phyloP scores from a whole-genome alignment of 2,113 vertebrate genomes.

The Pangasianodon gigas region DNA sequence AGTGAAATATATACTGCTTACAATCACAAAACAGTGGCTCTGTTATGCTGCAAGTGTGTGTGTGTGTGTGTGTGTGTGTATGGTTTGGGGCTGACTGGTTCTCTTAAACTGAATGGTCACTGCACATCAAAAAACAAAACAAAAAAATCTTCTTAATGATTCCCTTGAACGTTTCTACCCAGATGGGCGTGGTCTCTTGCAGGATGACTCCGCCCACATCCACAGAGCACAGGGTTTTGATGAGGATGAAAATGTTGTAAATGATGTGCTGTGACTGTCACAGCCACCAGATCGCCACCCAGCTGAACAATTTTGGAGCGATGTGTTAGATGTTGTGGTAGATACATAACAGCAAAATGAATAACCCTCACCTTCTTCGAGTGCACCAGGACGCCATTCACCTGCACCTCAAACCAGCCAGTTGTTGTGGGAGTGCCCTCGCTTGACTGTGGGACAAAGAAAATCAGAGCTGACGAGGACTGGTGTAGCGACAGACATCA shows the following conservation, averaged over 20 bases:
- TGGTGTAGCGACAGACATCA: background rate
- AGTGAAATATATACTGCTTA: too few relatives aligned
- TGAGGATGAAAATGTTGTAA: background rate
- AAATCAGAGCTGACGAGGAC: background rate
- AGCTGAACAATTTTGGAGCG: background rate
- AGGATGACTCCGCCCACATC: background rate
- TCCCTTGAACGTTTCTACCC: background rate
- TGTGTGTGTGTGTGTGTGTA: too few relatives aligned
- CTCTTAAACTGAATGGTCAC: background rate
- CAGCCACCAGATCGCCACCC: background rate
- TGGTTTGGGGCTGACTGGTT: background rate
- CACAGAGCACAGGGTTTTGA: background rate
- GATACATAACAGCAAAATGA: background rate
- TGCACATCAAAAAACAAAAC: background rate
- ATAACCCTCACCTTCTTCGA: conserved; percentile 59
- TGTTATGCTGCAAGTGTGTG: too few relatives aligned
- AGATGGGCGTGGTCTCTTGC: background rate
- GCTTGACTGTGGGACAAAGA: conserved; percentile 47
- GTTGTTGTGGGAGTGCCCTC: conserved; percentile 52
- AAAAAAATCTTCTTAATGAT: background rate
- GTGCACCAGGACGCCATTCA: conserved; percentile 57
- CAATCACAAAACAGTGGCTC: too few relatives aligned
- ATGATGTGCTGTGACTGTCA: background rate
- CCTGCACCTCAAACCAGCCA: conserved; percentile 62
- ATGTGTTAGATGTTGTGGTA: background rate